phyloP scores from a whole-genome alignment of 1,140 invertebrate genomes.

The Helicoverpa armigera region DNA sequence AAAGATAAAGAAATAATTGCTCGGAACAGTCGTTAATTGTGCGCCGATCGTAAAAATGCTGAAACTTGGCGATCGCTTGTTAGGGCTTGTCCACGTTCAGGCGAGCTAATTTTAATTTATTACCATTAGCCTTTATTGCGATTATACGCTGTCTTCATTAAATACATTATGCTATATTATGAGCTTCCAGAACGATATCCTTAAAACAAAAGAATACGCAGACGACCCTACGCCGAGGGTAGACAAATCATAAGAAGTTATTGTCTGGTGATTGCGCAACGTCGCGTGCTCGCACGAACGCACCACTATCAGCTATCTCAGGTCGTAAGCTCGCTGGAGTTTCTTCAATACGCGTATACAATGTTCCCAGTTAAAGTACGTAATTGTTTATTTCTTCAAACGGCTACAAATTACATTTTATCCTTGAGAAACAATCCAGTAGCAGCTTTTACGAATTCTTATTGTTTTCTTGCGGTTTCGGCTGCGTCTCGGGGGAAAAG shows the following conservation, averaged over 20 bases:
- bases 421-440: background rate
- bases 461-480: background rate
- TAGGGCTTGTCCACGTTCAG: slow-evolving; percentile 4
- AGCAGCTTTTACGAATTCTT: background rate
- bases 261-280: slow-evolving; percentile 8
- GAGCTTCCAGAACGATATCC: background rate
- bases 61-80: slow-evolving; percentile 14
- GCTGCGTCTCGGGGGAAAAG: no score
- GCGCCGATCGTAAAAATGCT: slow-evolving; percentile 47
- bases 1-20: slow-evolving; percentile 48
- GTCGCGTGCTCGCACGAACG: slow-evolving; percentile 23
- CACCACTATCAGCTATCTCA: slow-evolving; percentile 19
- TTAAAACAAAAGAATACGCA: background rate
- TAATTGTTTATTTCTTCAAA: background rate
- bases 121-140: background rate
- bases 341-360: slow-evolving; percentile 11
- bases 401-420: background rate
- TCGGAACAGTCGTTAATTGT: slow-evolving; percentile 35
- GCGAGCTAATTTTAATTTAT: background rate
- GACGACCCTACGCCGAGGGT: background rate
- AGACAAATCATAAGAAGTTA: slow-evolving; percentile 18
- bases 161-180: background rate
- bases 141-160: background rate
- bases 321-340: background rate
- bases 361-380: background rate